phyloP scores from a whole-genome alignment of 2,113 vertebrate species.

The Leucopsar rothschildi region DNA sequence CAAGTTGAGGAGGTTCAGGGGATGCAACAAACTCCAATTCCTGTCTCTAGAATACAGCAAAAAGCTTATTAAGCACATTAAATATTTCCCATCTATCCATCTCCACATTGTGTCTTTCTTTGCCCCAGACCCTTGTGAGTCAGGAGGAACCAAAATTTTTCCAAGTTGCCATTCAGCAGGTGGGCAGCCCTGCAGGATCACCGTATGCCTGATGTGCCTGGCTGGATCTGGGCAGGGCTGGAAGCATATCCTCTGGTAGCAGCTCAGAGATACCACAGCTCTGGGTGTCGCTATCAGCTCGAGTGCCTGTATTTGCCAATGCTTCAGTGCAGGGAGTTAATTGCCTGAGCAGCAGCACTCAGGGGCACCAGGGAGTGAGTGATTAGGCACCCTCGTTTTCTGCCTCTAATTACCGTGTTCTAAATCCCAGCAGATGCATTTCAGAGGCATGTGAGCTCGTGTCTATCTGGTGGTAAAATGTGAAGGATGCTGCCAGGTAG shows the following conservation, averaged over 20 bases:
- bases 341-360: slow-evolving; percentile 49
- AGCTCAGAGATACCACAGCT: neutral
- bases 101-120: neutral
- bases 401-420: slow-evolving; percentile 50
- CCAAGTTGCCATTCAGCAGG: neutral
- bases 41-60: neutral
- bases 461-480: neutral
- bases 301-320: neutral
- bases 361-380: slow-evolving; percentile 21
- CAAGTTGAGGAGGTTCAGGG: neutral
- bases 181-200: neutral
- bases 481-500: neutral
- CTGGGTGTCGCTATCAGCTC: neutral
- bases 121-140: rapidly evolving
- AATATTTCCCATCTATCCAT: neutral
- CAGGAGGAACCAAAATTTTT: neutral
- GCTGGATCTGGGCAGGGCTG: neutral
- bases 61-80: neutral
- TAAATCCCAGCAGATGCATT: slow-evolving; percentile 32
- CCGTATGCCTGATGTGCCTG: rapidly evolving
- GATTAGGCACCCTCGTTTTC: slow-evolving; percentile 61
- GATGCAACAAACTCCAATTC: neutral
- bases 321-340: slow-evolving; percentile 45
- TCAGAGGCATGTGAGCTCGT: neutral
- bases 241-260: neutral